Evolutionary conservation across 2,113 vertebrate species (phyloP), one percentile per base, ranked within the genome.

Genomic region (Leptocoma aspasia): DNA sequence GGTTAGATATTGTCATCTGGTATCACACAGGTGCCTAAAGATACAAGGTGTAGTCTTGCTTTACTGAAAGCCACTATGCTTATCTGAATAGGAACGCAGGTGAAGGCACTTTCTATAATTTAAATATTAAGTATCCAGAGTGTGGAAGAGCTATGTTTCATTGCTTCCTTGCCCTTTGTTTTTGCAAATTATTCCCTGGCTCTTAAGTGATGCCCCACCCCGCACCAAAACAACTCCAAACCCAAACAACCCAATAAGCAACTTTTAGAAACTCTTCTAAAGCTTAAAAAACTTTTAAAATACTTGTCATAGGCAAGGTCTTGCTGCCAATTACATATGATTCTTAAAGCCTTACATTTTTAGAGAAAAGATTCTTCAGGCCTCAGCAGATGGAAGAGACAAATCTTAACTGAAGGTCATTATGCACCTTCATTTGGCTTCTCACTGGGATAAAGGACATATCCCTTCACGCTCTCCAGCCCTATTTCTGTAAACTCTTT

Each of bases 171-270:
- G 18, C 12, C 19, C 13, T 65, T 53, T 57, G 13, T 0, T 57
- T 84, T 76, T 19, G 9, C 33, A 59, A 60, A 71, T 84, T 49
- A 37, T 81, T 78, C 66, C 17, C 21, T 56, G 6, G 3, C 53
- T 45, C 9, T 66, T 59, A 41, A 12, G 2, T 0, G 0, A 27
- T 3, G 8, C 23, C 3, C 14, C 39, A 39, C 18, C 6, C 10
- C 15, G 4, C 7, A 22, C 35, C 14, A n/a, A 7, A 16, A 39
- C 11, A 10, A 4, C 4, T 10, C 23, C 13, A 21, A 30, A 19
- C 11, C 9, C 2, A 66, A 53, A 6, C 12, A 70, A 30, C 15
- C 15, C n/a, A 28, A 50, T 5, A 30, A n/a, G 3, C 5, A 35
- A 26, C 2, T 47, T 65, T 61, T 49, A 53, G 26, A 85, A 81